Evolutionary conservation across 1,140 invertebrate species (phyloP).

Genomic region (Sycobia sp.): DNA sequence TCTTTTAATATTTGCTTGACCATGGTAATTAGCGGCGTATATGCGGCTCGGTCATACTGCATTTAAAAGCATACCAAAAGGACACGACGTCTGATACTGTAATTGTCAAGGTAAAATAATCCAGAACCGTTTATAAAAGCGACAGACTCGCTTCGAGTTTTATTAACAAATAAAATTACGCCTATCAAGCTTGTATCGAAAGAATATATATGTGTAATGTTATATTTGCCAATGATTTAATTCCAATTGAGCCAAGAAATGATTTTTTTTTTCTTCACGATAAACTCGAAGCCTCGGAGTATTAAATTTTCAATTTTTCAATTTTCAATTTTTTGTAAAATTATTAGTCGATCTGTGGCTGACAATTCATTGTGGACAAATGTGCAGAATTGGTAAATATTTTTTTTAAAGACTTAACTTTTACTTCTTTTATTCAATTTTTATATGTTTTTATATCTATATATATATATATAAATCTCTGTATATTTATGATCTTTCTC

Average conservation of each 20-base stretch:
- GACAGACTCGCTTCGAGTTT: conserved; percentile 28
- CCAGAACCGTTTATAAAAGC: conserved; percentile 32
- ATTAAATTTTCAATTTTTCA: conserved; percentile 1
- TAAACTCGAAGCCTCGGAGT: conserved; percentile 23
- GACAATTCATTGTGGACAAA: neutral
- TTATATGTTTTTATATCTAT: conserved; percentile 20
- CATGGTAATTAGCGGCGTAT: no score
- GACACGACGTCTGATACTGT: neutral
- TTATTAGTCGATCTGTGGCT: conserved; percentile 18
- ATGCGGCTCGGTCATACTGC: no score
- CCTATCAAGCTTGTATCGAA: no score
- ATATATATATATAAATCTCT: neutral
- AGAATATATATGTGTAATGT: no score
- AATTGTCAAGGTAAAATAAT: conserved; percentile 23
- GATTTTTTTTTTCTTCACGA: no score
- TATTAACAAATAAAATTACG: neutral
- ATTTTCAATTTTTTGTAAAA: conserved; percentile 10
- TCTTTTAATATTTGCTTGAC: conserved; percentile 7
- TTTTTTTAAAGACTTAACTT: conserved; percentile 15
- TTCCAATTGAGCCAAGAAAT: no score
- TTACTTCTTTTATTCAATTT: conserved; percentile 6
- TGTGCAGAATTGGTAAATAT: conserved; percentile 21
- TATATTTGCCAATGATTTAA: no score
- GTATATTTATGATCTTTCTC: conserved; percentile 31
- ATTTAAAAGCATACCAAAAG: no score